Evolutionary conservation across 2,797 vertebrate species (phyloP).

Genomic region (Darevskia mixta): DNA sequence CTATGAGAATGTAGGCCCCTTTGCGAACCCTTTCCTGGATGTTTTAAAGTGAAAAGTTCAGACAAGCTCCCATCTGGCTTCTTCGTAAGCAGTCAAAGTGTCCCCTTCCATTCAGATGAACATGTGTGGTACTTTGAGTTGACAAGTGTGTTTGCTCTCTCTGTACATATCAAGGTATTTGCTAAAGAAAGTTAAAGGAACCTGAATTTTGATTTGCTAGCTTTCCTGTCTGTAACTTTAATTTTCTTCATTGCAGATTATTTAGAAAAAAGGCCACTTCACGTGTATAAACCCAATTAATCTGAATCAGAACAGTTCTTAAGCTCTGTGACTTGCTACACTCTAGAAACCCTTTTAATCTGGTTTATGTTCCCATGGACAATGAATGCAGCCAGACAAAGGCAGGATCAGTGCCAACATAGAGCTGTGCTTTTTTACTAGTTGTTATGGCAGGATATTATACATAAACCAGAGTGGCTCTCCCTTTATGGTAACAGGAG

Average conservation of each 20-base stretch:
- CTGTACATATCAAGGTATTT: background rate
- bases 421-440: constrained; percentile 70
- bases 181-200: constrained; percentile 33
- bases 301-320: constrained; percentile 72
- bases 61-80: background rate
- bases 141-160: background rate
- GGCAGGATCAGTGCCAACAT: constrained; percentile 68
- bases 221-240: constrained; percentile 27
- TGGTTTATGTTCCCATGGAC: constrained; percentile 72
- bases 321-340: constrained; percentile 73
- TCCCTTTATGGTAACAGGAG: constrained; percentile 50
- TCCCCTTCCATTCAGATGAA: background rate
- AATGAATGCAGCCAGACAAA: constrained; percentile 74
- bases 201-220: constrained; percentile 48
- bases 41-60: background rate
- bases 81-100: background rate
- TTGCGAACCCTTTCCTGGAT: background rate
- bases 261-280: constrained; percentile 63
- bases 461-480: constrained; percentile 58
- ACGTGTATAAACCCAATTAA: constrained; percentile 62
- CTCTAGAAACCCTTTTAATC: constrained; percentile 74
- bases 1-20: background rate
- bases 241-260: constrained; percentile 43
- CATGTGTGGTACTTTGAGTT: background rate
- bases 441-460: constrained; percentile 61